Conservation (phyloP, 1,140 invertebrate species). For the Drosophila aff. region DNA sequence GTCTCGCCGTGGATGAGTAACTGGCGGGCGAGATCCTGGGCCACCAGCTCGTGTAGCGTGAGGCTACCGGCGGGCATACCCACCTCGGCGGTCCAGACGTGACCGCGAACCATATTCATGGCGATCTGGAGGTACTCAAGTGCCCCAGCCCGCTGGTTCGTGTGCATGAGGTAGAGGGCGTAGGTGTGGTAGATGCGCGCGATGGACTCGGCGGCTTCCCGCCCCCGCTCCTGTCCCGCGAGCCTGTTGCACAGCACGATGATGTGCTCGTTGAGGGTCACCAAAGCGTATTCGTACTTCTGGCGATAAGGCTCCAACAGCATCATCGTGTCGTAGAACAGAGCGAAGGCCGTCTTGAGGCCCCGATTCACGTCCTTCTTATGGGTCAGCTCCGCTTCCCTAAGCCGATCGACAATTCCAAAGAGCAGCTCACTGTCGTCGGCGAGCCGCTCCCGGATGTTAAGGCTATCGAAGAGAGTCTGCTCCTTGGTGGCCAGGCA, state of each 20-base stretch:
- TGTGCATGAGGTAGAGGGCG: slow-evolving; percentile 40
- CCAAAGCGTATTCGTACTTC: slow-evolving; percentile 63
- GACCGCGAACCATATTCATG: slow-evolving; percentile 58
- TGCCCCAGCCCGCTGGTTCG: slow-evolving; percentile 28
- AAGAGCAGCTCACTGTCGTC: slow-evolving; percentile 58
- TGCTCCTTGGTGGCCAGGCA: slow-evolving; percentile 70
- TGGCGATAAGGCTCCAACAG: slow-evolving; percentile 59
- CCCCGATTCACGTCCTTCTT: slow-evolving; percentile 34
- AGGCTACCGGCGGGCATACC: slow-evolving; percentile 46
- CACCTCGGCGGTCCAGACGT: slow-evolving; percentile 59
- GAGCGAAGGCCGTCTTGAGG: slow-evolving; percentile 47
- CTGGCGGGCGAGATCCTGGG: slow-evolving; percentile 62
- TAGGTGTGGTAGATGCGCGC: slow-evolving; percentile 69
- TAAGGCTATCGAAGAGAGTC: slow-evolving; percentile 51
- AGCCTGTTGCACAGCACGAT: slow-evolving; percentile 64
- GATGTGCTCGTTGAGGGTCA: slow-evolving; percentile 61
- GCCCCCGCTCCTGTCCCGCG: slow-evolving; percentile 34
- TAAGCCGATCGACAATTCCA: slow-evolving; percentile 54
- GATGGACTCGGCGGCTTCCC: slow-evolving; percentile 60
- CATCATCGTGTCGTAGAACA: slow-evolving; percentile 60
- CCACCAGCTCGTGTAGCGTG: slow-evolving; percentile 65
- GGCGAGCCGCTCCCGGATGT: slow-evolving; percentile 56
- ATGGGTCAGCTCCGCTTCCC: slow-evolving; percentile 54
- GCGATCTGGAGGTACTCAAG: slow-evolving; percentile 59
- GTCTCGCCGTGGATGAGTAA: slow-evolving; percentile 56